These are phyloP conservation scores for Eleutherodactylus coqui DNA, from an alignment of 2,797 vertebrate genomes.

Conservation along the genomic window DNA sequence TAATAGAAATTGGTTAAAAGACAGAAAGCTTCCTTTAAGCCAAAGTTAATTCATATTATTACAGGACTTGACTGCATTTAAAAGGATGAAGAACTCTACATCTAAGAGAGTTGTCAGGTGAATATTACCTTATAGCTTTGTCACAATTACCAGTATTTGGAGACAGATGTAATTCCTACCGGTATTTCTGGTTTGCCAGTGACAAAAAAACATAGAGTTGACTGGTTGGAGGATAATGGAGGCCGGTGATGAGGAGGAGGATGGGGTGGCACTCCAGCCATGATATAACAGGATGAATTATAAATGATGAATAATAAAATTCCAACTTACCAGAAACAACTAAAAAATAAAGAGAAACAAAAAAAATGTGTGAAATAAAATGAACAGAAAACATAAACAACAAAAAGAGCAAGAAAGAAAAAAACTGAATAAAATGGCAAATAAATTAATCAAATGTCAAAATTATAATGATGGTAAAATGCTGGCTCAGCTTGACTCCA, in stretches of 20 bases:
- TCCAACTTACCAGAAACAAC: constrained; percentile 99
- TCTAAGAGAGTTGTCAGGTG: constrained; percentile 70
- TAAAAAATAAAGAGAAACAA: constrained; percentile 88
- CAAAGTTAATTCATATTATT: constrained; percentile 52
- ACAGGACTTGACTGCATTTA: constrained; percentile 21
- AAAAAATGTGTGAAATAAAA: constrained; percentile 86
- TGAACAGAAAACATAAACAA: constrained; percentile 80
- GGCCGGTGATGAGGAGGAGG: constrained; percentile 88
- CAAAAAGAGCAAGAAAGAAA: constrained; percentile 65
- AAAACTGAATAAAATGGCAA: constrained; percentile 59
- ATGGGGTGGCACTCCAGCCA: constrained; percentile 90
- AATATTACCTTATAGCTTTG: constrained; percentile 78
- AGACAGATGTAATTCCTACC: constrained; percentile 81
- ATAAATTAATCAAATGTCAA: constrained; percentile 50
- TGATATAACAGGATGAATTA: constrained; percentile 88
- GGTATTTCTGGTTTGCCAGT: constrained; percentile 86
- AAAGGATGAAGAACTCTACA: too few relatives aligned
- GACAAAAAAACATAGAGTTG: constrained; percentile 92
- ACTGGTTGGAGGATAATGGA: constrained; percentile 90
- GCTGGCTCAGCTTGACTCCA: not conserved
- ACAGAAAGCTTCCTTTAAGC: not conserved
- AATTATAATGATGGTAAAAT: constrained; percentile 23
- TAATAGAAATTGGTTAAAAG: not conserved
- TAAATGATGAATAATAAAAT: constrained; percentile 94
- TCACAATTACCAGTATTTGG: constrained; percentile 87